These are phyloP conservation scores for Abscondita cerata DNA, from an alignment of 2,888 invertebrate genomes.

Conservation along the genomic window DNA sequence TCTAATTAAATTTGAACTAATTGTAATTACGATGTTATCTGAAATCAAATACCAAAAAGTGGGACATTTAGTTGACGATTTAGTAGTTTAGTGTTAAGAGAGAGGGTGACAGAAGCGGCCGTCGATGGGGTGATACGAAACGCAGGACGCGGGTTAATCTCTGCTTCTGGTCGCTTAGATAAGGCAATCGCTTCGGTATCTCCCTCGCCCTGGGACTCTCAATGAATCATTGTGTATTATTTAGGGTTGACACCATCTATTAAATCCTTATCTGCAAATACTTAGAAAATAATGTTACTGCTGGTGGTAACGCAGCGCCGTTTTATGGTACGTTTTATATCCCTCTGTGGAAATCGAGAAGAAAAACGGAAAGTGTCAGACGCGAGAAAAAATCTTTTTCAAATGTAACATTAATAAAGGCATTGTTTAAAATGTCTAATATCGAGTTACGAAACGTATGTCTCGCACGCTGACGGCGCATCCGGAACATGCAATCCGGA, in stretches of 20 bases:
- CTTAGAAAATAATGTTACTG: conserved; percentile 53
- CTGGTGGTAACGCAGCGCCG: conserved; percentile 19
- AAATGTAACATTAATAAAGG: conserved; percentile 22
- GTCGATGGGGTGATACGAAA: conserved; percentile 32
- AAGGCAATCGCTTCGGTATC: conserved; percentile 58
- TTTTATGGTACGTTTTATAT: conserved; percentile 31
- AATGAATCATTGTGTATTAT: conserved; percentile 58
- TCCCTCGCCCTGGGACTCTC: conserved; percentile 48
- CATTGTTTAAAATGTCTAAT: conserved; percentile 24
- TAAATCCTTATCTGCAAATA: conserved; percentile 58
- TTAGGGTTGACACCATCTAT: conserved; percentile 59
- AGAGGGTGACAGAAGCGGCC: conserved; percentile 32
- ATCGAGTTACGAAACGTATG: conserved; percentile 32
- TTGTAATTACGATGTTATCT: conserved; percentile 10
- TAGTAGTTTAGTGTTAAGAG: conserved; percentile 32
- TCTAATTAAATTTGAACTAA: conserved; percentile 14
- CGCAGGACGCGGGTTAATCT: conserved; percentile 54
- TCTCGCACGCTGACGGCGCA: conserved; percentile 29
- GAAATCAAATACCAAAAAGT: conserved; percentile 25
- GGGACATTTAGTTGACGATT: conserved; percentile 33
- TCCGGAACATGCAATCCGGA: conserved; percentile 39
- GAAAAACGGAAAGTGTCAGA: conserved; percentile 8
- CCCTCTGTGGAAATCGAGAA: conserved; percentile 15
- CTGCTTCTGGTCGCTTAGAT: conserved; percentile 61
- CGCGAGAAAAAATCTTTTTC: not conserved